phyloP scores from a whole-genome alignment of 2,888 invertebrate genomes.

The Acleris emargana region DNA sequence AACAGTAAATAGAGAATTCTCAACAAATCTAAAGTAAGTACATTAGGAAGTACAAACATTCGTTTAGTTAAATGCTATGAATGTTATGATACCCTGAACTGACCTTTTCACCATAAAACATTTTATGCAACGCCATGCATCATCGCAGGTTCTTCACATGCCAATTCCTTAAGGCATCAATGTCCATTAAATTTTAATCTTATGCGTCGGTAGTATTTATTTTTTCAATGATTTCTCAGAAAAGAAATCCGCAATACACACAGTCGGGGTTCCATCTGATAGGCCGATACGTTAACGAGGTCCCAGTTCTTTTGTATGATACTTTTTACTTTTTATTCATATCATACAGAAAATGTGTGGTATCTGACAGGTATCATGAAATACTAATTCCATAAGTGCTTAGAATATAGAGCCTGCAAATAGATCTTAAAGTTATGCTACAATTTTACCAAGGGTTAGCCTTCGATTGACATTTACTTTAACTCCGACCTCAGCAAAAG shows the following conservation, averaged over 20 bases:
- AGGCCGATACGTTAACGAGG: slow-evolving; percentile 15
- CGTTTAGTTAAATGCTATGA: slow-evolving; percentile 28
- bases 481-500: slow-evolving; percentile 55
- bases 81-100: slow-evolving; percentile 39
- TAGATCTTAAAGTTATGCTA: slow-evolving; percentile 16
- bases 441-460: slow-evolving; percentile 38
- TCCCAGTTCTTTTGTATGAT: slow-evolving; percentile 8
- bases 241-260: slow-evolving; percentile 23
- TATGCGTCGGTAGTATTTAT: slow-evolving; percentile 19
- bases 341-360: slow-evolving; percentile 20
- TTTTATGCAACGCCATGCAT: slow-evolving; percentile 41
- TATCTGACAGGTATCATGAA: slow-evolving; percentile 24
- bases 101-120: slow-evolving; percentile 40
- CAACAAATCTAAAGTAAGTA: slow-evolving; percentile 5
- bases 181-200: slow-evolving; percentile 37
- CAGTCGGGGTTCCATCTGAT: slow-evolving; percentile 29
- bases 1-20: slow-evolving; percentile 5
- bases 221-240: slow-evolving; percentile 24
- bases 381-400: neutral
- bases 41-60: slow-evolving; percentile 6
- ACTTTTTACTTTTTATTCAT: slow-evolving; percentile 10
- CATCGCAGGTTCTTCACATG: slow-evolving; percentile 30
- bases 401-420: slow-evolving; percentile 19
- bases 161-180: slow-evolving; percentile 40
- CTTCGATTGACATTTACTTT: slow-evolving; percentile 50